A percentile compares a stretch with the other conserved stretches of the same genome.
Evolutionary conservation across 64 coral and sea anemone species (phyloP).

Genomic region (Montipora capricornis): DNA sequence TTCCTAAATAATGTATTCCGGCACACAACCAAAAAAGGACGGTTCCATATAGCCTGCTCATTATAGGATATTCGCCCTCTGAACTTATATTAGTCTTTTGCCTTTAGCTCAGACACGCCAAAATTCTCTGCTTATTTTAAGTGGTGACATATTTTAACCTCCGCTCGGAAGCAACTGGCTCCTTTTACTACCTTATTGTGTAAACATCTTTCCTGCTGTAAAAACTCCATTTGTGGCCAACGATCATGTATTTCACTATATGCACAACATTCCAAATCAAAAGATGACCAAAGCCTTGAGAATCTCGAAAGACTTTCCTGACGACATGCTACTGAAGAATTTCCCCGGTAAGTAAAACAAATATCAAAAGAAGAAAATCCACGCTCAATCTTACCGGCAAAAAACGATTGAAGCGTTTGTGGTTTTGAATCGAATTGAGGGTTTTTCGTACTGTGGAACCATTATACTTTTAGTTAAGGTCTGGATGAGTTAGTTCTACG

Average conservation of each 20-base stretch:
- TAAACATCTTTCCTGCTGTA: neutral
- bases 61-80: neutral
- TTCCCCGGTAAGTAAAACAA: conserved; percentile 29
- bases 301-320: neutral
- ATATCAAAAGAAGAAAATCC: conserved; percentile 21
- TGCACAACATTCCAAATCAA: neutral
- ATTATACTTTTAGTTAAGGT: too few species aligned
- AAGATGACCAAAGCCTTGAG: neutral
- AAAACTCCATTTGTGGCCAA: neutral
- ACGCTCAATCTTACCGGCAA: neutral
- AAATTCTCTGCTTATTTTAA: conserved; percentile 5
- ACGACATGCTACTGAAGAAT: conserved; percentile 19
- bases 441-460: too few species aligned
- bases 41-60: neutral
- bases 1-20: neutral
- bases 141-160: neutral
- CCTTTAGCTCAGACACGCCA: neutral
- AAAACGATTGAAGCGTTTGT: neutral
- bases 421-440: neutral
- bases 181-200: neutral
- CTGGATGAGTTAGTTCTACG: too few species aligned
- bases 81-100: neutral
- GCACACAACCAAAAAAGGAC: neutral
- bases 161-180: neutral
- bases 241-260: neutral